Conservation (phyloP, 2,888 invertebrate genomes). For the Calameuta idolon region DNA sequence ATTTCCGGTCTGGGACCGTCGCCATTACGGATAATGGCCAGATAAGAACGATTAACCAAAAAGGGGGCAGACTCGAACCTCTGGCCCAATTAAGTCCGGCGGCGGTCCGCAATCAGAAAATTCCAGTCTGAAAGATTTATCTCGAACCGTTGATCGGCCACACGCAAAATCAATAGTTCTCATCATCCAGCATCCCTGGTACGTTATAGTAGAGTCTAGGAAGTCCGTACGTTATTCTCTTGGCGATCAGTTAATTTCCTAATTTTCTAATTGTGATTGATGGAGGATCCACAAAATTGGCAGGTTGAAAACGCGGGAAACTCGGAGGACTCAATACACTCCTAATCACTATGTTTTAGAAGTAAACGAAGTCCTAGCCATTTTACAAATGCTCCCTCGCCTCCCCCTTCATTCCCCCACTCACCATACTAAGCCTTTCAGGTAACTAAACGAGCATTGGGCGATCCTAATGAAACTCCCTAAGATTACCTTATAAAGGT, state of each 20-base stretch:
- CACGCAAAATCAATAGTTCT: conserved; percentile 27
- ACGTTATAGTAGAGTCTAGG: conserved; percentile 6
- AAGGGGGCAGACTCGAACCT: conserved; percentile 28
- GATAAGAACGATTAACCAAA: conserved; percentile 52
- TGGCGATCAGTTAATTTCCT: conserved; percentile 14
- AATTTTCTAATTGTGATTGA: conserved; percentile 25
- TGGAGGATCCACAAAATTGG: conserved; percentile 22
- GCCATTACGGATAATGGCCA: conserved; percentile 53
- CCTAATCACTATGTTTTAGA: background rate
- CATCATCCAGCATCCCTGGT: conserved; percentile 9
- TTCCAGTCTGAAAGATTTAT: conserved; percentile 37
- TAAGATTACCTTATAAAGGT: background rate
- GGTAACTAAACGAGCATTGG: background rate
- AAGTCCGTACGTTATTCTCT: conserved; percentile 9
- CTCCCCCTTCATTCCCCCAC: no score
- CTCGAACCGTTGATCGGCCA: conserved; percentile 27
- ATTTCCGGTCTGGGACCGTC: conserved; percentile 46
- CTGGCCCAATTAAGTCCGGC: conserved; percentile 54
- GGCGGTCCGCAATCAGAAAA: conserved; percentile 34
- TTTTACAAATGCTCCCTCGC: background rate
- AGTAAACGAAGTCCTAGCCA: background rate
- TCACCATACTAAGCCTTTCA: background rate
- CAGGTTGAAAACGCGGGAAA: conserved; percentile 11
- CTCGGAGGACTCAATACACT: conserved; percentile 1
- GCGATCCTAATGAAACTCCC: background rate